Evolutionary conservation across 1,140 invertebrate genomes (phyloP).

Genomic region (Lanistes nyassanus): DNA sequence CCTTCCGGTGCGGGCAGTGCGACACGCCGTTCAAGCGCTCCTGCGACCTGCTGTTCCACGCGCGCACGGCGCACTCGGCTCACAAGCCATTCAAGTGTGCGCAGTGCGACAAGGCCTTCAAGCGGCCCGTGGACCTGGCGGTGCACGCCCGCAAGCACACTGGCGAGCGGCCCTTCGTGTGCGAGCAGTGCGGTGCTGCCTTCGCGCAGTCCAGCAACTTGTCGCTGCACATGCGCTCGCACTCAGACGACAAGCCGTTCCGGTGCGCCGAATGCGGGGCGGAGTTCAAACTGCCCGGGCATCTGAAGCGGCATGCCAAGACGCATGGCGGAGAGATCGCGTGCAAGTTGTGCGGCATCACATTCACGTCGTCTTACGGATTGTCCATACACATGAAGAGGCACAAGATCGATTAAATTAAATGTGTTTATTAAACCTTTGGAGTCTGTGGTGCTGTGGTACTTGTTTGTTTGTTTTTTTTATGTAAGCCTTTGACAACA

Average conservation of each 20-base stretch:
- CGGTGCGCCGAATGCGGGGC: neutral
- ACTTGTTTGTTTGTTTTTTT: too few species aligned
- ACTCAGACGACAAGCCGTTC: conserved; percentile 4
- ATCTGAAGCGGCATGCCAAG: conserved; percentile 9
- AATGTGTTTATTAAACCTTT: too few species aligned
- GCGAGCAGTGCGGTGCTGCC: conserved; percentile 75
- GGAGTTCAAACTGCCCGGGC: neutral
- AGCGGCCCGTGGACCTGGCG: conserved; percentile 74
- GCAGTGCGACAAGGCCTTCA: conserved; percentile 88
- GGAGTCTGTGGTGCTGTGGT: too few species aligned
- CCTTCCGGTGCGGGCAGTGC: conserved; percentile 76
- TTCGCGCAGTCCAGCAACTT: conserved; percentile 70
- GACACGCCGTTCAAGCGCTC: conserved; percentile 74
- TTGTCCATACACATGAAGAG: neutral
- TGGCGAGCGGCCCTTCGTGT: conserved; percentile 74
- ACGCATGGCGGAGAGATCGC: neutral
- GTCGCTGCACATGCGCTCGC: conserved; percentile 5
- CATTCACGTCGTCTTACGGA: neutral
- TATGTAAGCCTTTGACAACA: too few species aligned
- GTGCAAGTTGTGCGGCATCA: conserved; percentile 6
- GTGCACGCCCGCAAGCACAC: conserved; percentile 80
- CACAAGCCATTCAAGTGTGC: conserved; percentile 87
- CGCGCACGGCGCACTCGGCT: conserved; percentile 2
- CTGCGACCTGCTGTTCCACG: neutral
- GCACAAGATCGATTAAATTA: conserved; percentile 1